Evolutionary conservation across 2,797 vertebrate species (phyloP).

Genomic region (Oceanodroma leucorhoa): DNA sequence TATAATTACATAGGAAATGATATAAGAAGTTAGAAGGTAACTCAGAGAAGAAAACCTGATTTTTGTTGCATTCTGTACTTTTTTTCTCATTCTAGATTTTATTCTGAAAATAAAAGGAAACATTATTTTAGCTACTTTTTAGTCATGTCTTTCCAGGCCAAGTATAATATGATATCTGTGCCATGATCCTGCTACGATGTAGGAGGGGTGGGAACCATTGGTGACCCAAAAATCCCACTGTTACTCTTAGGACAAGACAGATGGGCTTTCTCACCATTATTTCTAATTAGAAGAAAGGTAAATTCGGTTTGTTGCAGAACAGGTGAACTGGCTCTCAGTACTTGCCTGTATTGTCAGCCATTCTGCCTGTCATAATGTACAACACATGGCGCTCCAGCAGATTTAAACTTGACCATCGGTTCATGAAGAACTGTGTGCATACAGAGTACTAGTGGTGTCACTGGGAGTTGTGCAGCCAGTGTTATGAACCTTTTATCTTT

Average conservation of each 20-base stretch:
- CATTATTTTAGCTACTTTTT: neutral
- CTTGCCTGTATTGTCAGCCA: neutral
- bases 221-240: neutral
- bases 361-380: neutral
- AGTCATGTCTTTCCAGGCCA: neutral
- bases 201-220: neutral
- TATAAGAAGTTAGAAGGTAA: neutral
- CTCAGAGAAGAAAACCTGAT: neutral
- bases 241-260: neutral
- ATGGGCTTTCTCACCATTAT: neutral
- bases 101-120: neutral
- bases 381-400: rapidly evolving
- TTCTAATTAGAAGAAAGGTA: neutral
- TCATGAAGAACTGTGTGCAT: neutral
- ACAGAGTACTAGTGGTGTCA: neutral
- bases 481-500: neutral
- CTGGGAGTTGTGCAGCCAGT: neutral
- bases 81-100: neutral
- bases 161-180: neutral
- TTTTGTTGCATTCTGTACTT: neutral
- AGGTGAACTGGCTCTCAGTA: neutral
- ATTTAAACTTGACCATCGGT: neutral
- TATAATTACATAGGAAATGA: neutral
- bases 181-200: neutral
- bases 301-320: neutral